These are phyloP conservation scores for Crambe crambe DNA, from an alignment of 37 sponge, comb jelly and placozoan genomes.

Conservation along the genomic window DNA sequence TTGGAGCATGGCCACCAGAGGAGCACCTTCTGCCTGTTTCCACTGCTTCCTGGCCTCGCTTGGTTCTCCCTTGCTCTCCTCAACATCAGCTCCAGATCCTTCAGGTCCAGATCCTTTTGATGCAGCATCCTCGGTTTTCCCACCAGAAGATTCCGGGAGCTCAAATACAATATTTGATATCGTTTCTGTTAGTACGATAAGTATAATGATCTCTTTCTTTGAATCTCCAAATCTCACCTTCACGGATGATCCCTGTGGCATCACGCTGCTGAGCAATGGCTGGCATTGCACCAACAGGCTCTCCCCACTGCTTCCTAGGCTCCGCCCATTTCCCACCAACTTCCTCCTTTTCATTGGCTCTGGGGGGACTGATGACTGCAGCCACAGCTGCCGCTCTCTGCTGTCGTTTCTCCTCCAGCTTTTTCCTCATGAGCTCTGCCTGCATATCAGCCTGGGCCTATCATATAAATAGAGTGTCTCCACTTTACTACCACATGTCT, in stretches of 20 bases:
- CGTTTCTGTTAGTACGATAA: background rate
- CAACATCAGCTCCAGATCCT: background rate
- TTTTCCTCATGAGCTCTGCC: slow-evolving; percentile 68
- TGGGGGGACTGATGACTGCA: slow-evolving; percentile 2
- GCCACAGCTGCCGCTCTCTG: slow-evolving; percentile 23
- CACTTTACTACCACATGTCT: background rate
- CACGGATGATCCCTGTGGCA: slow-evolving; percentile 33
- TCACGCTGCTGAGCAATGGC: slow-evolving; percentile 40
- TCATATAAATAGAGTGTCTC: background rate
- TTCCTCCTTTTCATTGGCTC: background rate
- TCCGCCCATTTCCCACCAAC: slow-evolving; percentile 4
- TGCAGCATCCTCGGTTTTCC: background rate
- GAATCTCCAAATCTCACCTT: no score
- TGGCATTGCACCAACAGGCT: slow-evolving; percentile 15
- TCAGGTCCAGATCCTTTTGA: no score
- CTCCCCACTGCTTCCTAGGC: slow-evolving; percentile 65
- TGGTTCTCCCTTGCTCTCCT: background rate
- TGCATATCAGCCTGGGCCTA: slow-evolving; percentile 86
- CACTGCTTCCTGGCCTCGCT: slow-evolving; percentile 9
- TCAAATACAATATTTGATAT: slow-evolving; percentile 7
- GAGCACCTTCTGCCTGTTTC: slow-evolving; percentile 1
- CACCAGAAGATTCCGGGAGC: background rate
- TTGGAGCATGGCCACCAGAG: slow-evolving; percentile 5
- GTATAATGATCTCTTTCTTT: no score
- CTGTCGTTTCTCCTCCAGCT: slow-evolving; percentile 50